Base-by-base conservation (phyloP, 2,113 vertebrate genomes). In the Siphamia tubifer region DNA sequence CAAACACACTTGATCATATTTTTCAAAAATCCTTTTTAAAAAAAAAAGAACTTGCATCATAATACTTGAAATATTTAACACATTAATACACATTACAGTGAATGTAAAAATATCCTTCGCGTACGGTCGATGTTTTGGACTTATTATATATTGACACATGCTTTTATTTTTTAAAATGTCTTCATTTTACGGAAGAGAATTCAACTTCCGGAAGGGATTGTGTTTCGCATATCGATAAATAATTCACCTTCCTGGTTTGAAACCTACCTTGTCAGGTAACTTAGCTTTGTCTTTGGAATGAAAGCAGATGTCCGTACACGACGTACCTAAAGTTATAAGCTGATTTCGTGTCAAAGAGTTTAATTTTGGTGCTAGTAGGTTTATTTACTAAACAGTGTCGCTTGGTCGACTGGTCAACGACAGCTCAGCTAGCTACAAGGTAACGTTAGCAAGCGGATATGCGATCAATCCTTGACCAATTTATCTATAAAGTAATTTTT, bases 201-300 rank as follows among this genome's bases (percentile, higher is more conserved):
- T 60, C 8, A 10, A 70, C 58, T 88, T 89, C 89, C 88, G 89
- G 79, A 79, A 80, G 71, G 72, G 82, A 79, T 85, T 82, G 56
- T 38, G 52, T 89, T 89, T 90, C 79, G 60, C 66, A 27, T 45
- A 30, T 56, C 69, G 72, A 81, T 86, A 84, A 88, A 85, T 82
- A 84, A 85, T 87, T 85, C 77, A 84, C 79, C 76, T 88, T 81
- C 78, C 72, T 75, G 71, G 31, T 77, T 62, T 27, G 58, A 57
- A 61, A 49, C 25, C 74, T 66, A 74, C 73, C 75, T 86, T 71
- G 60, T 69, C 85, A 89, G 88, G 86, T 90, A 86, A 87, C 27
- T 77, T 31, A 13, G 27, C 45, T 8, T 16, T 7, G 32, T 44
- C 2, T 16, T 9, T 76, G 38, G 23, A 12, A 27, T 27, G 1